Base-by-base conservation (phyloP, 2,888 invertebrate species). In the Nudaria mundana region DNA sequence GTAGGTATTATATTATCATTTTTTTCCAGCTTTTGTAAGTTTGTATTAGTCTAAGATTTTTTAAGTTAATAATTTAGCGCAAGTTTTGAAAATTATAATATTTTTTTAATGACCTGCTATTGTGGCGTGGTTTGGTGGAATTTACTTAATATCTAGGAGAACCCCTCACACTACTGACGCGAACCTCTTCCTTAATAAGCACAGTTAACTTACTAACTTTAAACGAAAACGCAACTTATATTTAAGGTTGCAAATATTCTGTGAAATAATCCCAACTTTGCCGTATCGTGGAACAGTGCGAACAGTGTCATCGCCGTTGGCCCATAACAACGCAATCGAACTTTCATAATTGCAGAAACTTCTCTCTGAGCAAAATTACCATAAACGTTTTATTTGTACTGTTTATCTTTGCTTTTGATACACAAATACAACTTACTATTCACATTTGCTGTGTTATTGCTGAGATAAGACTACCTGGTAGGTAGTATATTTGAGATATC, bases 341-440 rank as follows among this genome's bases (percentile, higher is more conserved):
- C 48, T 67, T 57, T 52, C 46, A 53, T 67, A 63, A 66, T 63
- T 65, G 62, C 56, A 54, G 53, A 45, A 59, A 67, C 42, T 67
- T 56, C 37, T 7, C 15, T 22, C n/a, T n/a, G n/a, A n/a, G 30
- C 14, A 11, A 22, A 40, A 44, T 51, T 43, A 51, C 53, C 44
- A 52, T 40, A 34, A 45, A 15, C 40, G 43, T 59, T 59, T 56
- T 56, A 51, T 51, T 48, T 41, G 42, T 46, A 12, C n/a, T 15
- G 10, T 14, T 23, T 43, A 37, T 42, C 43, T 52, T 40, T 37
- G 35, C 31, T 43, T 46, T 30, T 37, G 34, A 34, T 29, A 14
- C 2, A 34, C 6, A 18, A 16, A 16, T 25, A n/a, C 5, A 18
- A 5, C n/a, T n/a, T n/a, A n/a, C 11, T 18, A 18, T 31, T 37